Evolutionary conservation across 2,113 vertebrate species (phyloP).

Genomic region (Gymnorhina tibicen): DNA sequence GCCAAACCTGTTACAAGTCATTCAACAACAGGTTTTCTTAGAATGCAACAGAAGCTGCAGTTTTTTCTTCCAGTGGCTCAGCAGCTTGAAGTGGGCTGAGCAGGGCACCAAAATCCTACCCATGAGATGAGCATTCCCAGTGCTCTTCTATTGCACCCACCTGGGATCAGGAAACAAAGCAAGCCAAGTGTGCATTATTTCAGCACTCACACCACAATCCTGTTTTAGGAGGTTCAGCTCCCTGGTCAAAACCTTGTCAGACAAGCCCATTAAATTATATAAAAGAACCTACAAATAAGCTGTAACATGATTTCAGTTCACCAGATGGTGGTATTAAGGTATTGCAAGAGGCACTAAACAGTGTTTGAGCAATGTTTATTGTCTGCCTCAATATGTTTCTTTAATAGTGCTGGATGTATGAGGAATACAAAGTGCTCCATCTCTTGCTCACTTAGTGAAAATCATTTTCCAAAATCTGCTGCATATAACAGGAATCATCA

Average conservation of each 20-base stretch:
- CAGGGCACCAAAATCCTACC: neutral
- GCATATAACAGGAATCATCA: neutral
- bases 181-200: rapidly evolving
- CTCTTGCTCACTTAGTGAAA: constrained; percentile 12
- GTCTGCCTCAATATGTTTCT: neutral
- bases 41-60: neutral
- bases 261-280: neutral
- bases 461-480: neutral
- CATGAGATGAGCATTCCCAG: rapidly evolving
- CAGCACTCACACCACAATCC: neutral
- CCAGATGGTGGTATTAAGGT: constrained; percentile 37
- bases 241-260: neutral
- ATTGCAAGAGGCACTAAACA: neutral
- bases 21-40: neutral
- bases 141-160: neutral
- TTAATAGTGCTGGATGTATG: neutral
- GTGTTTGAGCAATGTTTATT: neutral
- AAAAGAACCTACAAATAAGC: neutral
- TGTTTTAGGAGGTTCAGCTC: neutral
- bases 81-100: neutral
- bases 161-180: neutral
- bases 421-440: neutral
- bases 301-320: neutral
- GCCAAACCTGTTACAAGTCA: neutral
- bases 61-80: neutral